Base-by-base conservation (phyloP, 2,888 invertebrate species). In the Marasmarcha lunaedactyla region DNA sequence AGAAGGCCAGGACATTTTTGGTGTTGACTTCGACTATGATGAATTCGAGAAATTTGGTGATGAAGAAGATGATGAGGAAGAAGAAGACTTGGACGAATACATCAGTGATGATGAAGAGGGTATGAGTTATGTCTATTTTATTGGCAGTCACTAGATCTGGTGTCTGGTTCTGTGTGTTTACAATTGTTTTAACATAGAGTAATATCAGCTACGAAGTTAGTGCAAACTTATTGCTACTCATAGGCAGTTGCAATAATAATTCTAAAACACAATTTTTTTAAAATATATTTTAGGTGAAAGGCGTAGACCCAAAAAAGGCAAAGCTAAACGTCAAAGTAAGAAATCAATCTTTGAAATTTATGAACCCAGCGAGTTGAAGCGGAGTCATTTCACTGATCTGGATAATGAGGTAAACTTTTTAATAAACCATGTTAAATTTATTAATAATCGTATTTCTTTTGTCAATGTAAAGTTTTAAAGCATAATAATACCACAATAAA, bases 1-100 rank as follows among this genome's bases (percentile, higher is more conserved):
- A 88, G 96, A 98, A 71, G 99, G 98, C 39, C 97, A 98, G 71
- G 98, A 99, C 64, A 97, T 98, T 49, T 99, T 99, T 66, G 99
- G 98, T 15, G 97, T 98, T n/a, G 98, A 98, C 68, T 98, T 98
- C 73, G 97, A 95, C 61, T 95, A 92, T 61, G 94, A 94, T 43
- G 95, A 95, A 50, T 93, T 95, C 70, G 90, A 90, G 39, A 93
- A 93, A 59, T 93, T 93, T 59, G 94, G 90, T 4, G 93, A 94
- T 39, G 94, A 94, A 48, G 93, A 93, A 45, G 92, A 94, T 54
- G 92, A 93, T 37, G 93, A 93, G 20, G 93, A 93, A 1, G 93
- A 92, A 7, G 92, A 92, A 40, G 83, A 81, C 37, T 85, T 91
- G 35, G 92, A 92, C 50, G 91, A 93, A 46, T 93, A 94, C 51